Evolutionary conservation across 2,888 invertebrate species (phyloP).

Genomic region (Baronia brevicornis): DNA sequence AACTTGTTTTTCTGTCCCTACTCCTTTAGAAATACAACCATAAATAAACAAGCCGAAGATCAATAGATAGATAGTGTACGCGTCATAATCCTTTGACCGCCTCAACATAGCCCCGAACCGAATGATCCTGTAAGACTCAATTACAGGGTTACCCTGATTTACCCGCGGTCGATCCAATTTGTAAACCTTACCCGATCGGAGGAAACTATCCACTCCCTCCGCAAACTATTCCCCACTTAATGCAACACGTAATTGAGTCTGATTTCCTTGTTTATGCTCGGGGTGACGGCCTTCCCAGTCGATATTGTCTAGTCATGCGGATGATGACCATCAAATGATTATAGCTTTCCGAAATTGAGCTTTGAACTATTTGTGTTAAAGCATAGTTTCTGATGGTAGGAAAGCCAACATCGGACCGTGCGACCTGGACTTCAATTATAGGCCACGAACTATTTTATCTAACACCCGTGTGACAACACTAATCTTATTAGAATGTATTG

Average conservation of each 20-base stretch:
- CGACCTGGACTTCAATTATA: conserved; percentile 67
- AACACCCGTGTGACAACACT: conserved; percentile 70
- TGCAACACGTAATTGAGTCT: conserved; percentile 10
- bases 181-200: conserved; percentile 66
- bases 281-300: conserved; percentile 46
- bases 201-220: conserved; percentile 41
- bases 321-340: conserved; percentile 59
- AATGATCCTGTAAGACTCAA: conserved; percentile 73
- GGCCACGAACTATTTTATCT: conserved; percentile 75
- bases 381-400: conserved; percentile 27
- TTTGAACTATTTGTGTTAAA: conserved; percentile 25
- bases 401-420: conserved; percentile 27
- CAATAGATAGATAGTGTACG: conserved; percentile 60
- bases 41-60: conserved; percentile 37
- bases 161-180: conserved; percentile 73
- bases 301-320: conserved; percentile 74
- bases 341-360: conserved; percentile 28
- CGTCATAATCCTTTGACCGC: conserved; percentile 67
- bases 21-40: conserved; percentile 1
- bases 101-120: conserved; percentile 45
- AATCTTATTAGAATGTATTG: conserved; percentile 74
- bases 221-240: conserved; percentile 30
- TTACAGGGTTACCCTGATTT: conserved; percentile 71
- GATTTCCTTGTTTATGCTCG: conserved; percentile 4
- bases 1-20: background rate